Conservation (phyloP, 2,888 invertebrate species). For the Oeneis ivallda region DNA sequence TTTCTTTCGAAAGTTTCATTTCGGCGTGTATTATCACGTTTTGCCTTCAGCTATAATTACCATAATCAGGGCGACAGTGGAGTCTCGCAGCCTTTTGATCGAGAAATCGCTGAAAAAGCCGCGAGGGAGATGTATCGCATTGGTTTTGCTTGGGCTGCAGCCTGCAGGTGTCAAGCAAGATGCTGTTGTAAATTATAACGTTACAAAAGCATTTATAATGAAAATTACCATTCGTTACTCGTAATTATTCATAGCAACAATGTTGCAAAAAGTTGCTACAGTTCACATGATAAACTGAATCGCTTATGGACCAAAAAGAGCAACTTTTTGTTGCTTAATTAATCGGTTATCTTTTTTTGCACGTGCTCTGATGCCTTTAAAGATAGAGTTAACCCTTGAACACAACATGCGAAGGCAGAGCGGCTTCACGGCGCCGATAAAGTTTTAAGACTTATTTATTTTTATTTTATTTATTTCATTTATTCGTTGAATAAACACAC, state of each 20-base stretch:
- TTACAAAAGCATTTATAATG: neutral
- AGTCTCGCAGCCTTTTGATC: no score
- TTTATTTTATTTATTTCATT: no score
- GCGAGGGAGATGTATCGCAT: no score
- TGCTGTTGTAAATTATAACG: neutral
- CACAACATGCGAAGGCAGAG: neutral
- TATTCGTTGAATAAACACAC: no score
- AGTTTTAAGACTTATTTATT: no score
- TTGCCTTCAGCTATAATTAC: no score
- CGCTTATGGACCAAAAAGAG: neutral
- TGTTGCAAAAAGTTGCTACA: constrained; percentile 2
- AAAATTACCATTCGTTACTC: neutral
- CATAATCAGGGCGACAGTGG: no score
- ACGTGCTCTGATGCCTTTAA: neutral
- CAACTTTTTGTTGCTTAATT: constrained; percentile 10
- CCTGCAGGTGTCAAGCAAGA: neutral
- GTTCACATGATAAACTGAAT: neutral
- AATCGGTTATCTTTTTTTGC: neutral
- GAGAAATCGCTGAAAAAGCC: no score
- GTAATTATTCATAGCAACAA: constrained; percentile 6
- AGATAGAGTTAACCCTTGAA: neutral
- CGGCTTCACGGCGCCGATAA: neutral
- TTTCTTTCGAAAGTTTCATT: no score
- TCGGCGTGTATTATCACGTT: no score
- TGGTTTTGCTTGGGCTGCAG: no score